Percentiles rank a stretch among this genome's conserved stretches.
Conservation (phyloP, 2,113 vertebrate species). For the Triplophysa rosa region DNA sequence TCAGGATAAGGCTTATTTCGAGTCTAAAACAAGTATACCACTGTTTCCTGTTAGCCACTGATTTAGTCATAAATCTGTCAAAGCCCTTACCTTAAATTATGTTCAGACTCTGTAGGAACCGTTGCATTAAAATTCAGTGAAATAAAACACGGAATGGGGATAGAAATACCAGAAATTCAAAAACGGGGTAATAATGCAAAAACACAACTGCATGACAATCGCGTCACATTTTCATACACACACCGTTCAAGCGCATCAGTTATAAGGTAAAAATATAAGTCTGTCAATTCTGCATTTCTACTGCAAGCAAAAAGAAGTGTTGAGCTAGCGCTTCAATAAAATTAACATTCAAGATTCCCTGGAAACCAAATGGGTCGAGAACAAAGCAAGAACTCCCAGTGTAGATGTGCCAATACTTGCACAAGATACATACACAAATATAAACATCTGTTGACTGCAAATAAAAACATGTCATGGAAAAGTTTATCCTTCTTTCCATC, state of each 20-base stretch:
- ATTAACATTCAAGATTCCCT: slow-evolving; percentile 37
- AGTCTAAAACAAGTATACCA: neutral
- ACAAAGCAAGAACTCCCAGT: slow-evolving; percentile 35
- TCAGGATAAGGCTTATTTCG: slow-evolving; percentile 2
- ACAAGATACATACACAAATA: slow-evolving; percentile 48
- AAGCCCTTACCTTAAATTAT: slow-evolving; percentile 11
- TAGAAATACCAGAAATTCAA: slow-evolving; percentile 20
- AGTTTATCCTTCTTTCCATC: slow-evolving; percentile 31
- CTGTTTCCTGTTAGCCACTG: neutral
- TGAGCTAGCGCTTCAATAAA: slow-evolving; percentile 25
- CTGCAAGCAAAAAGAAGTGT: neutral
- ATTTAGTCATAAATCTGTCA: slow-evolving; percentile 7
- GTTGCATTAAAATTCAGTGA: neutral
- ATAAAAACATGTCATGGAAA: slow-evolving; percentile 49
- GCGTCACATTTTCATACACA: slow-evolving; percentile 31
- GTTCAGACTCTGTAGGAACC: slow-evolving; percentile 20
- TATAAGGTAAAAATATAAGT: slow-evolving; percentile 40
- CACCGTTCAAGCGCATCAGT: slow-evolving; percentile 19
- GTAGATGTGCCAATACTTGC: slow-evolving; percentile 30
- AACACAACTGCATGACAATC: slow-evolving; percentile 15
- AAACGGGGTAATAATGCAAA: slow-evolving; percentile 1
- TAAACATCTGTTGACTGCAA: slow-evolving; percentile 50
- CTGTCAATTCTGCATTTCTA: slow-evolving; percentile 27
- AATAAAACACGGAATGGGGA: slow-evolving; percentile 26
- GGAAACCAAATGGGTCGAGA: slow-evolving; percentile 28